Evolutionary conservation across 1,140 invertebrate species (phyloP).

Genomic region (Heterodera schachtii): DNA sequence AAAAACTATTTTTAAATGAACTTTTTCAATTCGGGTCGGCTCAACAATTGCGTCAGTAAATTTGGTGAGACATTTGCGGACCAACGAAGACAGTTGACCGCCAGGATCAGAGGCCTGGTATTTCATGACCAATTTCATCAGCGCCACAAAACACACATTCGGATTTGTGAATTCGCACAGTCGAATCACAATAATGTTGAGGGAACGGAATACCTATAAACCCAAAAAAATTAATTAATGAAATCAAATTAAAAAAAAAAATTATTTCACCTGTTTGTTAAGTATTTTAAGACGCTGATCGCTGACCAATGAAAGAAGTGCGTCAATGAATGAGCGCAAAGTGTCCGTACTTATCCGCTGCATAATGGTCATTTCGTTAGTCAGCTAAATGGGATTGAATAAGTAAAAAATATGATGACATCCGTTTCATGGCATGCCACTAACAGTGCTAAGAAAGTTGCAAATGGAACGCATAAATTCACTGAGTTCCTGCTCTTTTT

Average conservation of each 20-base stretch:
- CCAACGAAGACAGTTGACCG: conserved; percentile 27
- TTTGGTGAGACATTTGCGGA: conserved; percentile 41
- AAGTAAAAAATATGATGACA: neutral
- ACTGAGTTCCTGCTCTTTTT: conserved; percentile 29
- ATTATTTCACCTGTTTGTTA: conserved; percentile 14
- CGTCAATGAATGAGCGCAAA: conserved; percentile 35
- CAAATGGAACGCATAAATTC: conserved; percentile 41
- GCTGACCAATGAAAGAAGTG: conserved; percentile 28
- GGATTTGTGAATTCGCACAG: conserved; percentile 40
- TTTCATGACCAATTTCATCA: conserved; percentile 41
- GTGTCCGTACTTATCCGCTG: conserved; percentile 31
- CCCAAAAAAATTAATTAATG: neutral
- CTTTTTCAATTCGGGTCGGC: conserved; percentile 18
- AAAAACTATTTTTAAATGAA: neutral
- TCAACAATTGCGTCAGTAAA: conserved; percentile 29
- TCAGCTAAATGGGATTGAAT: conserved; percentile 15
- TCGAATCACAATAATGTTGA: conserved; percentile 42
- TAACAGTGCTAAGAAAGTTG: conserved; percentile 39
- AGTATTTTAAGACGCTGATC: conserved; percentile 26
- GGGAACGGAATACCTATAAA: conserved; percentile 39
- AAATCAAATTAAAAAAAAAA: no score
- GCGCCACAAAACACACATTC: conserved; percentile 32
- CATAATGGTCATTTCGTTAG: conserved; percentile 25
- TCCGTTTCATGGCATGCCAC: neutral
- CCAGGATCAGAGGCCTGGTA: conserved; percentile 37